phyloP scores from a whole-genome alignment of 2,888 invertebrate species.

The Lasiommata megera region DNA sequence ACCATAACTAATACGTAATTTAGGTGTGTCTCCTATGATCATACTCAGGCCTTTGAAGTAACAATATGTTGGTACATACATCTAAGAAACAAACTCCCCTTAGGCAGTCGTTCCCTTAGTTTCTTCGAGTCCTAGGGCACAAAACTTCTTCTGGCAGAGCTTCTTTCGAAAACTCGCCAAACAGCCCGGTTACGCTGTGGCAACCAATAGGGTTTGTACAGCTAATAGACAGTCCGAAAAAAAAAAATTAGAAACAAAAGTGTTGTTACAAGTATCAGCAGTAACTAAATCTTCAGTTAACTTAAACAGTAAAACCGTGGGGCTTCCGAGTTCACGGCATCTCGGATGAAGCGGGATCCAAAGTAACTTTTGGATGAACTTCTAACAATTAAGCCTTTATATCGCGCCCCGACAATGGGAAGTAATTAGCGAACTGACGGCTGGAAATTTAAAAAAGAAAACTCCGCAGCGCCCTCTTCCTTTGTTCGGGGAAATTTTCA shows the following conservation, averaged over 20 bases:
- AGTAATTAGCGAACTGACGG: conserved; percentile 65
- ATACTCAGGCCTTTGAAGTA: not conserved
- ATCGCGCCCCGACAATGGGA: conserved; percentile 61
- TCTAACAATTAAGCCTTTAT: conserved; percentile 71
- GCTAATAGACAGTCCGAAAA: too few species aligned
- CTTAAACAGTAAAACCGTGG: conserved; percentile 25
- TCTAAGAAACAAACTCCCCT: too few species aligned
- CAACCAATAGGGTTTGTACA: too few species aligned
- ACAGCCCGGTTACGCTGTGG: too few species aligned
- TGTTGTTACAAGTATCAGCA: conserved; percentile 6
- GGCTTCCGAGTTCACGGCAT: conserved; percentile 41
- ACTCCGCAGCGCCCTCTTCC: conserved; percentile 45
- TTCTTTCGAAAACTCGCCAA: too few species aligned
- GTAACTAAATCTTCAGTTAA: conserved; percentile 28
- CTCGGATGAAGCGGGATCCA: conserved; percentile 45
- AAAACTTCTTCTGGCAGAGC: too few species aligned
- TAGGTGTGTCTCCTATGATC: not conserved
- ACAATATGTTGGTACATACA: conserved; percentile 6
- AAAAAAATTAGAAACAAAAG: conserved; percentile 27
- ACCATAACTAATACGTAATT: too few species aligned
- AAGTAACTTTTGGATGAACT: conserved; percentile 55
- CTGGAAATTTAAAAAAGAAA: conserved; percentile 50
- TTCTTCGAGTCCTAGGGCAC: too few species aligned
- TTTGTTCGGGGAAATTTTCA: conserved; percentile 50
- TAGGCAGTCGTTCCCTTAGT: too few species aligned